Conservation (phyloP, 2,888 invertebrate genomes). For the Napeogenes sylphis region DNA sequence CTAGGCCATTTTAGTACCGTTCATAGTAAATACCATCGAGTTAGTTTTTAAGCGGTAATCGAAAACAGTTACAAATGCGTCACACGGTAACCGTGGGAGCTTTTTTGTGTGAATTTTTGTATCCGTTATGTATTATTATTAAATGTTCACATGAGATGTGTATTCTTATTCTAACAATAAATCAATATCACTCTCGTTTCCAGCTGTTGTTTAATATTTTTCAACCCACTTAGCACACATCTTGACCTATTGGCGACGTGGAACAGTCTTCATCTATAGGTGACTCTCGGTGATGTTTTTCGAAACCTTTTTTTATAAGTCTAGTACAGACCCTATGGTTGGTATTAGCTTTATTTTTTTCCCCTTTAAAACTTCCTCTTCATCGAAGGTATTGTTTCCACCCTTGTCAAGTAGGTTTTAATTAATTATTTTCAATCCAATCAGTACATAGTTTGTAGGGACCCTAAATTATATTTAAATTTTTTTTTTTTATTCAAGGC, state of each 20-base stretch:
- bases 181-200: slow-evolving; percentile 24
- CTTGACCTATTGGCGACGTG: slow-evolving; percentile 25
- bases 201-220: slow-evolving; percentile 21
- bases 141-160: slow-evolving; percentile 10
- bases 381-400: too few species aligned
- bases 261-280: slow-evolving; percentile 14
- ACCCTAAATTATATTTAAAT: neutral
- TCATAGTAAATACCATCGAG: neutral
- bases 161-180: slow-evolving; percentile 17
- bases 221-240: slow-evolving; percentile 20
- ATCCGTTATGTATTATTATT: slow-evolving; percentile 17
- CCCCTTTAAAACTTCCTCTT: neutral
- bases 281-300: slow-evolving; percentile 3
- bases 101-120: slow-evolving; percentile 11
- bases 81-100: slow-evolving; percentile 26
- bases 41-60: slow-evolving; percentile 3
- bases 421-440: too few species aligned
- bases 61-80: slow-evolving; percentile 22
- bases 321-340: neutral
- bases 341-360: neutral
- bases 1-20: neutral
- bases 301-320: too few species aligned
- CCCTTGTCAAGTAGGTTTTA: too few species aligned
- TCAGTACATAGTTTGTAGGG: neutral
- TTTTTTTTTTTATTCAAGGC: too few species aligned